A percentile compares a stretch with the other conserved stretches of the same genome.
phyloP scores from a whole-genome alignment of 2,113 vertebrate genomes.

The Apistogramma diplotaenia region DNA sequence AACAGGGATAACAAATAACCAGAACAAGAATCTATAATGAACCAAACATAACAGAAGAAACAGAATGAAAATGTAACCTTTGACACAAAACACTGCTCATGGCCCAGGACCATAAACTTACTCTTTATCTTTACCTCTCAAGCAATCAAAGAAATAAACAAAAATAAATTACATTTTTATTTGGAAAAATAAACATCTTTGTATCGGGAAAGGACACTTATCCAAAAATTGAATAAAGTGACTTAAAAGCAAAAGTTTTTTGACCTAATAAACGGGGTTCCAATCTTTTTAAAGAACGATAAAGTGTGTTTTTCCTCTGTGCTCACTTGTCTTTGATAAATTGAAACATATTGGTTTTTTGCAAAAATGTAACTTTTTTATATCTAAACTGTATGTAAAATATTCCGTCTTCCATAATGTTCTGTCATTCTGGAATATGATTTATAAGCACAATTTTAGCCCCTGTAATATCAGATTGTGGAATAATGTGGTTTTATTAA shows the following conservation, averaged over 20 bases:
- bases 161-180: not conserved
- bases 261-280: not conserved
- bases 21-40: too few species aligned
- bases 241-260: not conserved
- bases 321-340: not conserved
- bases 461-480: not conserved
- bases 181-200: not conserved
- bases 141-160: not conserved
- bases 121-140: not conserved
- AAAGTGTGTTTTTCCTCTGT: not conserved
- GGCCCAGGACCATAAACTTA: too few species aligned
- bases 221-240: not conserved
- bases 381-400: not conserved
- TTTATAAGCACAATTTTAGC: not conserved
- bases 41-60: too few species aligned
- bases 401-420: not conserved
- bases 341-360: not conserved
- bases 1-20: too few species aligned
- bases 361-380: not conserved
- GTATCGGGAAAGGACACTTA: not conserved
- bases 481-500: not conserved
- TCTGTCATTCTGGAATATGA: not conserved
- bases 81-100: too few species aligned
- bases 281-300: fast-evolving
- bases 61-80: too few species aligned